Evolutionary conservation across 2,113 vertebrate species (phyloP), one percentile per base, ranked within the genome.

Genomic region (Fulica atra): DNA sequence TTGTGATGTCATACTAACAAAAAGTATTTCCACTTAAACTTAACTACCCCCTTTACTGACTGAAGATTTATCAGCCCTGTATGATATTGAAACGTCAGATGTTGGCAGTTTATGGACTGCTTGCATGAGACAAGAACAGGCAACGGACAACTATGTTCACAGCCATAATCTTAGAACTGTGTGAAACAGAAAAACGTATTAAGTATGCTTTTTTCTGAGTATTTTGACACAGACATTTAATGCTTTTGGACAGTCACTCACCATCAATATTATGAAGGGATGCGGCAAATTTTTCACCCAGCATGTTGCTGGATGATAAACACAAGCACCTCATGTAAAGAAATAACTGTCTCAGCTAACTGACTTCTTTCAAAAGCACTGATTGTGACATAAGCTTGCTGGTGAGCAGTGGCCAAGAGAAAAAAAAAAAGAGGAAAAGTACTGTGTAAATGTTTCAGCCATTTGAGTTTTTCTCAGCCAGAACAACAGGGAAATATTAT

Each of bases 201-300:
- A 61, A 56, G 46, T 42, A 36, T 7, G 2, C 0, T 14, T 77
- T 73, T n/a, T 31, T 56, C 18, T 1, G 2, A 77, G 29, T 2
- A 66, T n/a, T 81, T 66, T 66, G 7, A 73, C 91, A 86, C 29
- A 56, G 57, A 42, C 3, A 48, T 38, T 28, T 38, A 66, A 3
- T 64, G 11, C 25, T 35, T 79, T 84, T 89, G 35, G 36, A 68
- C 10, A 46, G 40, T 13, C 31, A 53, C 8, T 50, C 74, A 2
- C 28, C 51, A 60, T 16, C 10, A 42, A 31, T 38, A 69, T 8
- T 48, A 3, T 44, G 46, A 81, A 20, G 5, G 4, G 11, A 48
- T 72, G 8, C 40, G 16, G 26, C 7, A 87, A 73, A 73, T 50
- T 51, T 51, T 48, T 33, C 17, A 60, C 9, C 4, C n/a, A 79